Conservation (phyloP, 2,888 invertebrate species). For the Amphiduros pacificus region DNA sequence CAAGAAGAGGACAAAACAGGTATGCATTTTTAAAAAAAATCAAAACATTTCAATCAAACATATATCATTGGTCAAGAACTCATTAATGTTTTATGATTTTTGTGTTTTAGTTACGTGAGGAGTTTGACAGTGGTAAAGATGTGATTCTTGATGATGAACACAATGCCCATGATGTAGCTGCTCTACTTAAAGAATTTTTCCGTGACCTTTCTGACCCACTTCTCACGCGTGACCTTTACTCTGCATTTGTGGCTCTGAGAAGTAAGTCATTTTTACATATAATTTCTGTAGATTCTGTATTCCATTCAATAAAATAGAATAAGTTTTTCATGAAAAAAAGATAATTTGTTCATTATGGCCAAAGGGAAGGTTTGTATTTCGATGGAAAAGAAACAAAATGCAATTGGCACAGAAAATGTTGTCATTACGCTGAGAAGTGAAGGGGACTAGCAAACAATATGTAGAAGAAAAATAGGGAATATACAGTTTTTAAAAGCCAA, state of each 20-base stretch:
- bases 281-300: background rate
- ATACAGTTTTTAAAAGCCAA: too few species aligned
- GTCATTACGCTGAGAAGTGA: too few species aligned
- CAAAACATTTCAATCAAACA: background rate
- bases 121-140: slow-evolving; percentile 76
- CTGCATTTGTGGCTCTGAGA: slow-evolving; percentile 87
- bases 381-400: too few species aligned
- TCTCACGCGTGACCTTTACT: slow-evolving; percentile 84
- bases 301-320: background rate
- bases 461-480: too few species aligned
- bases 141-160: slow-evolving; percentile 72
- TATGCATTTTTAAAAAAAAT: slow-evolving; percentile 48
- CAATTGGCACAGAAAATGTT: too few species aligned
- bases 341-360: too few species aligned
- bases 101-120: slow-evolving; percentile 75
- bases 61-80: background rate
- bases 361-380: too few species aligned
- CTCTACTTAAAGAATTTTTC: slow-evolving; percentile 89
- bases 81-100: background rate
- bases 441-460: too few species aligned
- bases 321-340: too few species aligned
- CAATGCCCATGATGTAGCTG: slow-evolving; percentile 91
- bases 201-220: slow-evolving; percentile 90
- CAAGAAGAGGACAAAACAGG: slow-evolving; percentile 88
- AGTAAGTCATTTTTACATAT: slow-evolving; percentile 67